These are phyloP conservation scores for Anas capensis DNA, from an alignment of 2,797 vertebrate species.

Conservation along the genomic window DNA sequence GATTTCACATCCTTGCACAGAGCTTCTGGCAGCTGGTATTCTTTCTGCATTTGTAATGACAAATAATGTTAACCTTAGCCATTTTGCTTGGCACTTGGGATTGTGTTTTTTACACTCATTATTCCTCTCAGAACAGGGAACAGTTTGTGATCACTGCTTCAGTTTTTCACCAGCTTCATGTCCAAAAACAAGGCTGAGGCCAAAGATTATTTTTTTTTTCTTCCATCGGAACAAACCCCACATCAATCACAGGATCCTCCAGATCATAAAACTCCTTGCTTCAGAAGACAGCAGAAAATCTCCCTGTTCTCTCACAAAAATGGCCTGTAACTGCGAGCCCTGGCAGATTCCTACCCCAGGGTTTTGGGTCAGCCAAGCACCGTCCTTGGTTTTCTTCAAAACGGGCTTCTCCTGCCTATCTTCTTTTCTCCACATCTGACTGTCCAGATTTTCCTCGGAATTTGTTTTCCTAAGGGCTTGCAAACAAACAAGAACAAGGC, in stretches of 20 bases:
- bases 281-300: background rate
- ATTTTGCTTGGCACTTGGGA: conserved; percentile 59
- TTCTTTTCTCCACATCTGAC: background rate
- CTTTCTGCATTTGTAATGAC: conserved; percentile 59
- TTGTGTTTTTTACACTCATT: conserved; percentile 18
- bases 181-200: background rate
- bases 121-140: conserved; percentile 22
- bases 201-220: background rate
- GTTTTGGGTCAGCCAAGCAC: background rate
- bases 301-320: background rate
- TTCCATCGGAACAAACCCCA: background rate
- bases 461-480: background rate
- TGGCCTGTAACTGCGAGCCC: background rate
- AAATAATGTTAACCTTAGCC: conserved; percentile 45
- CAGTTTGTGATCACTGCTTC: conserved; percentile 22
- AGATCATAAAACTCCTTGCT: background rate
- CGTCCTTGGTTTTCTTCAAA: background rate
- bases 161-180: conserved; percentile 9
- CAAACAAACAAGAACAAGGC: background rate
- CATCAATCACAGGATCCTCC: background rate
- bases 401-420: background rate
- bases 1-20: conserved; percentile 16
- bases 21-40: conserved; percentile 42
- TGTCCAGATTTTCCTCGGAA: fast-evolving
- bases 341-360: background rate